phyloP scores from a whole-genome alignment of 2,113 vertebrate species.

The Nothoprocta perdicaria region DNA sequence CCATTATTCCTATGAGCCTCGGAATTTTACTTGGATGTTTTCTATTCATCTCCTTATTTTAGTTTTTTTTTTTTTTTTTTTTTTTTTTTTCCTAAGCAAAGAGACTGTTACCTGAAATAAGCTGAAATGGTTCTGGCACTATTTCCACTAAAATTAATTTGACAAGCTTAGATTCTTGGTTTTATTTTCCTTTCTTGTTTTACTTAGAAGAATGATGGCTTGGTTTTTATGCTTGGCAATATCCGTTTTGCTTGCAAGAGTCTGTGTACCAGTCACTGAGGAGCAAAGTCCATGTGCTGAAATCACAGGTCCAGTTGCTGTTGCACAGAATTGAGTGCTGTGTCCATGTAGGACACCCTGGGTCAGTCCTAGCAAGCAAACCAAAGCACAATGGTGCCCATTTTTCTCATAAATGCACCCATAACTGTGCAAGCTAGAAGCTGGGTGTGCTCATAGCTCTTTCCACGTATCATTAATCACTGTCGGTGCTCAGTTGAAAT shows the following conservation, averaged over 20 bases:
- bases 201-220: accelerated
- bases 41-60: not conserved
- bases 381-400: not conserved
- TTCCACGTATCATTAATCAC: not conserved
- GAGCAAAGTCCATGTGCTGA: not conserved
- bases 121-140: not conserved
- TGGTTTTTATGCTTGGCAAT: not conserved
- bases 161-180: not conserved
- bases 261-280: no score
- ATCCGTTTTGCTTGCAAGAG: not conserved
- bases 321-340: not conserved
- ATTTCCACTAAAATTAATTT: not conserved
- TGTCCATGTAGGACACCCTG: not conserved
- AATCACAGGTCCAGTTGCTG: not conserved
- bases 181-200: not conserved
- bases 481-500: not conserved
- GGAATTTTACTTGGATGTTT: not conserved
- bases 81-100: not conserved
- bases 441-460: not conserved
- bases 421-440: not conserved
- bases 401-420: not conserved
- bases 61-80: not conserved
- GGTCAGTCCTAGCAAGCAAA: not conserved
- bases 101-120: not conserved
- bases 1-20: accelerated